phyloP scores from a whole-genome alignment of 2,888 invertebrate species.

The Calameuta filiformis region DNA sequence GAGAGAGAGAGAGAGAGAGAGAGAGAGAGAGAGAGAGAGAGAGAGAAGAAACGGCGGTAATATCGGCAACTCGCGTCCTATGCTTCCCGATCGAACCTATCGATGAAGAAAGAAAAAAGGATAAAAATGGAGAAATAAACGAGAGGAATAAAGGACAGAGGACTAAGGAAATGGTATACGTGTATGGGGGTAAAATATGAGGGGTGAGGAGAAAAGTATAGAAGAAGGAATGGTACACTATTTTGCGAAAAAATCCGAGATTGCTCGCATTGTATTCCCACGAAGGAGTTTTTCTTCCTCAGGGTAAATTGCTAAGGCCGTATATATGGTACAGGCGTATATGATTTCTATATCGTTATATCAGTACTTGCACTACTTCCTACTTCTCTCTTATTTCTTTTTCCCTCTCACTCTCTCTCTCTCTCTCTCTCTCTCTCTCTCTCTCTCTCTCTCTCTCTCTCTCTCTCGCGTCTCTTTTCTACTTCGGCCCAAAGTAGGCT shows the following conservation, averaged over 20 bases:
- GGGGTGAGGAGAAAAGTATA: too few species aligned
- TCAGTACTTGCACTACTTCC: not conserved
- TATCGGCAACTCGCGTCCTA: not conserved
- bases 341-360: too few species aligned
- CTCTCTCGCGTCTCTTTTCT: too few species aligned
- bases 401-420: not conserved
- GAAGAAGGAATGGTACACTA: too few species aligned
- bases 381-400: not conserved
- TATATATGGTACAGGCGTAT: too few species aligned
- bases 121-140: not conserved
- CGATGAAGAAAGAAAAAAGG: not conserved
- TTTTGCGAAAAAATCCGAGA: too few species aligned
- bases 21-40: not conserved
- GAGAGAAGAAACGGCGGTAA: not conserved
- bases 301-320: too few species aligned
- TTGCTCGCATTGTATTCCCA: too few species aligned
- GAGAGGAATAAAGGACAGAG: not conserved
- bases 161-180: not conserved
- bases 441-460: not conserved
- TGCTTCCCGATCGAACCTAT: too few species aligned
- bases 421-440: not conserved
- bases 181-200: not conserved
- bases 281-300: too few species aligned
- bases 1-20: not conserved
- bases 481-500: too few species aligned